Conservation (phyloP, 2,888 invertebrate species). For the Peribatodes rhomboidaria region DNA sequence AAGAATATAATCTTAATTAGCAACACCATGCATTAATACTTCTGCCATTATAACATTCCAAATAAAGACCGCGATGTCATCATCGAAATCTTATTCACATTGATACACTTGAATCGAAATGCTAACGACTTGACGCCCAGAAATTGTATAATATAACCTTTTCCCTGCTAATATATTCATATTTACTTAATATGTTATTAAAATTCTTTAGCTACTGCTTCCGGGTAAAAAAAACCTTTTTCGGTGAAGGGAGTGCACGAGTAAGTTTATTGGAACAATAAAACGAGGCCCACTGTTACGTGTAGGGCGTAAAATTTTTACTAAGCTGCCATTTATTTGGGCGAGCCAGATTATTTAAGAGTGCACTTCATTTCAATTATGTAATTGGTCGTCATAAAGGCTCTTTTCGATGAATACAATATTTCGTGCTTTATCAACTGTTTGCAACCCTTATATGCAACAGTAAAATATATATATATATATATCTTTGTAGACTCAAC, state of each 20-base stretch:
- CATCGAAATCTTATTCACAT: constrained; percentile 6
- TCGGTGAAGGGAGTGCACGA: constrained; percentile 23
- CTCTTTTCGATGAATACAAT: too few relatives aligned
- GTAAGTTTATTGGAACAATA: constrained; percentile 34
- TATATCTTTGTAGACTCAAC: too few relatives aligned
- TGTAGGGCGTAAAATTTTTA: constrained; percentile 23
- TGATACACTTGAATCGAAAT: constrained; percentile 11
- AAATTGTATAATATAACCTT: constrained; percentile 27
- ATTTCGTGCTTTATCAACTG: too few relatives aligned
- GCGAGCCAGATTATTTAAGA: constrained; percentile 19
- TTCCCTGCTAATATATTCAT: constrained; percentile 24
- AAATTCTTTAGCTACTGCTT: constrained; percentile 25
- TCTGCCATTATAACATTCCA: constrained; percentile 14
- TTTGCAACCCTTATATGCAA: too few relatives aligned
- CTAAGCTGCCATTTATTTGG: constrained; percentile 12
- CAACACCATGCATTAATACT: constrained; percentile 1
- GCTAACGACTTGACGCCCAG: constrained; percentile 13
- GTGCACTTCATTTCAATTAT: constrained; percentile 15
- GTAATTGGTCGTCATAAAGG: constrained; percentile 1
- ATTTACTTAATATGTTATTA: constrained; percentile 7
- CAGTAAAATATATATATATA: too few relatives aligned
- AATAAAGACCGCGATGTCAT: not conserved
- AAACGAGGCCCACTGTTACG: constrained; percentile 27
- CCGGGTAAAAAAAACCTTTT: constrained; percentile 24
- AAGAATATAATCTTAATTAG: constrained; percentile 1